Base-by-base conservation (phyloP, 2,888 invertebrate species). In the Magallana nippona region DNA sequence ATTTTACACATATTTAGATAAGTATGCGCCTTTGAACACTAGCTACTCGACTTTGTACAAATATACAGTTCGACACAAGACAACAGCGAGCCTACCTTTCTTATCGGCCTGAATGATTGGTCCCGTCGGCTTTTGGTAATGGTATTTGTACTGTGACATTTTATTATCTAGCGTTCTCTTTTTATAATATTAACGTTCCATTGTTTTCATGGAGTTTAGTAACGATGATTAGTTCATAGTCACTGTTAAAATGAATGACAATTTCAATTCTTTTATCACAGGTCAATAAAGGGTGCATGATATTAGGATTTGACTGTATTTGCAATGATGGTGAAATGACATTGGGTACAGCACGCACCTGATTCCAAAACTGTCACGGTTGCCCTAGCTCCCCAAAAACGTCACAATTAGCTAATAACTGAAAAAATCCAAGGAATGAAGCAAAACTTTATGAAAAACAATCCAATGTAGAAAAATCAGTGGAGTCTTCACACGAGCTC, bases 31-130 rank as follows among this genome's bases (percentile, higher is more conserved):
- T 5, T 44, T 44, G 44, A 44, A 44, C 8, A 44, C 5, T 5
- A 44, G 44, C 44, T 44, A 32, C 32, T 32, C 32, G 2, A 32
- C 32, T n/a, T 32, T 3, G 13, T 22, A 22, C 63, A n/a, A 13
- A 71, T 11, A 27, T 15, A 71, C 15, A 71, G 22, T 2, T 15
- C 15, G 27, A 71, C 78, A 78, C 78, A 2, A 19, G n/a, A 78
- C 78, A 78, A 78, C 78, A 78, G 17, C 55, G 78, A 19, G 55
- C 79, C 57, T 56, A 79, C 79, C 79, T 79, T 79, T 79, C 57
- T 57, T 55, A 27, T 79, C 79, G 15, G 57, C 79, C 22, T 79
- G 79, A 19, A 79, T 79, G 19, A 56, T 27, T 10, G 79, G 79
- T 56, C 79, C 56, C 56, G 22, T 56, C 15, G 56, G 57, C 57